Evolutionary conservation across 2,113 vertebrate genomes (phyloP).

Genomic region (Cervus canadensis): DNA sequence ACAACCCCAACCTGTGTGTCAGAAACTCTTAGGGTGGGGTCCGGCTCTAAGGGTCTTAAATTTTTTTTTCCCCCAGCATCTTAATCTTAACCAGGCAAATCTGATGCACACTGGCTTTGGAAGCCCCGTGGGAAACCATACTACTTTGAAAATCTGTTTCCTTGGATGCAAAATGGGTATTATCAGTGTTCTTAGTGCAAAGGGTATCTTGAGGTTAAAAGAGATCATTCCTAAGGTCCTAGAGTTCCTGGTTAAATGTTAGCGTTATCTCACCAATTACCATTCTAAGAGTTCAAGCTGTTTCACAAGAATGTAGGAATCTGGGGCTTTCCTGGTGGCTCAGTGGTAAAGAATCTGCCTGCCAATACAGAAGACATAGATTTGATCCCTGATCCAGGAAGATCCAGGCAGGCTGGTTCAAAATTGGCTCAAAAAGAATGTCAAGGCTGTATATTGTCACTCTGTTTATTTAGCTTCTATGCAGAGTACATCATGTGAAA

Average conservation of each 20-base stretch:
- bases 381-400: background rate
- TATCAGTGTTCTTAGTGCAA: background rate
- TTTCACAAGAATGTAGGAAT: background rate
- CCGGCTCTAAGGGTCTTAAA: background rate
- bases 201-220: background rate
- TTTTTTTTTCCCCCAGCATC: background rate
- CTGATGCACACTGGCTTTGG: background rate
- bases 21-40: background rate
- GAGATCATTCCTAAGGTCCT: background rate
- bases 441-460: background rate
- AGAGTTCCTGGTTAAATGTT: background rate
- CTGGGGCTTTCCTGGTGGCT: background rate
- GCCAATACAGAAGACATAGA: background rate
- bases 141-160: background rate
- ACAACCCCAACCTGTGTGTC: background rate
- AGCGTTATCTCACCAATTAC: background rate
- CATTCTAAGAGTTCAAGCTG: background rate
- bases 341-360: background rate
- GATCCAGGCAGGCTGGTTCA: background rate
- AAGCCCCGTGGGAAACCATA: background rate
- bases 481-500: background rate
- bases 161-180: background rate
- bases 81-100: background rate
- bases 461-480: background rate
- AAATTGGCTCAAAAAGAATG: background rate